Evolutionary conservation across 2,888 invertebrate species (phyloP), one percentile per base, ranked within the genome.

Genomic region (Agonopterix subpropinquella): DNA sequence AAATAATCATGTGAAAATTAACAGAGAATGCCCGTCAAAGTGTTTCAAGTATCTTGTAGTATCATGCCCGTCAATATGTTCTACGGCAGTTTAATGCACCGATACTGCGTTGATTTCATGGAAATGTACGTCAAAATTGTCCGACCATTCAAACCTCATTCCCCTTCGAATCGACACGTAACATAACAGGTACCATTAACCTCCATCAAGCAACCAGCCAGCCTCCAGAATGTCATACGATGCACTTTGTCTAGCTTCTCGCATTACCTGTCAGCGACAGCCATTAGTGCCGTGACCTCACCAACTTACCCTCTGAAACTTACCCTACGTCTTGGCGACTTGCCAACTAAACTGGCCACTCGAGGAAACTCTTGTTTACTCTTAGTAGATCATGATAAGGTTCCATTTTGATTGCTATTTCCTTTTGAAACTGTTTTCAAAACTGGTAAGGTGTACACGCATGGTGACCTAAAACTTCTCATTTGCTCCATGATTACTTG

Each of bases 171-270:
- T 57, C 55, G 51, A 50, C 43, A 51, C 28, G 54, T 50, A 54
- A 53, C 54, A 59, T 47, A 41, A 15, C 52, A 43, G 47, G 45
- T 41, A 42, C 69, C 67, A 75, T 75, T 77, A 74, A 68, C 71
- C 65, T 64, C 62, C 61, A 62, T 69, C 68, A 67, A 59, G 61
- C 71, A 65, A 68, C 62, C 41, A 35, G 44, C 35, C 18, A 7
- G 39, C 41, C 35, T 4, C 11, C 28, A 28, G 36, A 44, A 11
- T 42, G 42, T 65, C 45, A 28, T 46, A 64, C 70, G 75, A 75
- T 87, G 87, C 87, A 87, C 87, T 87, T 84, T 84, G 82, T 80
- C 78, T 77, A 62, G 48, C 69, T 62, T 78, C 77, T 87, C 86
- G 64, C 69, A 68, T 88, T 88, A 87, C 88, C 84, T 87, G 87